Base-by-base conservation (phyloP, 2,113 vertebrate species). In the Misgurnus mizolepis region DNA sequence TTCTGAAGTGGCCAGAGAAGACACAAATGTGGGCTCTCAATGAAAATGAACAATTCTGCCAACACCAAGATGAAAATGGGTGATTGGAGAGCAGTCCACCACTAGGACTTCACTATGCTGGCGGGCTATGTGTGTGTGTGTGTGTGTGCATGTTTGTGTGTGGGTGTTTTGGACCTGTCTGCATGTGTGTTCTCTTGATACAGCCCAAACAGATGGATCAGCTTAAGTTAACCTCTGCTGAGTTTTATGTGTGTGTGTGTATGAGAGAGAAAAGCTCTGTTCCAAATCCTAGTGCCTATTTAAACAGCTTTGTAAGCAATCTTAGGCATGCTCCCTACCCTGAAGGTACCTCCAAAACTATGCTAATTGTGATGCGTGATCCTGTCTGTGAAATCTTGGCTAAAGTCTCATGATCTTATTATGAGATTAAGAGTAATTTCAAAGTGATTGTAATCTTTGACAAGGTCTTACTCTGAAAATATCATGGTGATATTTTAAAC, bases 21-120 rank as follows among this genome's bases (percentile, higher is more conserved):
- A 90, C 87, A 88, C 76, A 89, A 89, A 83, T 79, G 83, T 86
- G 88, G 67, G 61, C 90, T 86, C 87, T 87, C 89, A 88, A 89
- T 93, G 90, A 87, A 90, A 89, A 91, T 89, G 85, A 87, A 91
- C 90, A 73, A 39, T 66, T 58, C 62, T 84, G 87, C 84, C 88
- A 91, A 85, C 5, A 78, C 47, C 49, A 9, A 86, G 85, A 87
- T 87, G 80, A 87, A 79, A 69, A 73, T 11, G 68, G 18, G 79
- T 22, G n/a, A 85, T 86, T 80, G 85, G 84, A 82, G 81, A 87
- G 80, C 89, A 88, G 86, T 91, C 85, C 86, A 83, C 82, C 80
- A 53, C 41, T 73, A 78, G 85, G 56, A 61, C 41, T 62, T 61
- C 18, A 75, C 6, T 62, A 6, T 75, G 72, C 18, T 34, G 14